Base-by-base conservation (phyloP, 2,113 vertebrate genomes). In the Nerophis ophidion region DNA sequence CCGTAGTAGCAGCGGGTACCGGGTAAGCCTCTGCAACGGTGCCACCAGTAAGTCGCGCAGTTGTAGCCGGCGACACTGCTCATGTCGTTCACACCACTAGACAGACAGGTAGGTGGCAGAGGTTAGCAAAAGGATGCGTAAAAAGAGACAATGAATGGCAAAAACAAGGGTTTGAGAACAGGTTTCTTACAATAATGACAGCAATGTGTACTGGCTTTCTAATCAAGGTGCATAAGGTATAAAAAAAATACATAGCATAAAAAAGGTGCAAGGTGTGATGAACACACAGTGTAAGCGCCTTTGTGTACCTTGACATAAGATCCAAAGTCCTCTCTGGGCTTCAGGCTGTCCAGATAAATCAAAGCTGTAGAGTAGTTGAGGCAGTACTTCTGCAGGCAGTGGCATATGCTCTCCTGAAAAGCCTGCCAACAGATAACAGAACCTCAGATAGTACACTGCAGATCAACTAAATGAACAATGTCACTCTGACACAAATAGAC, bases 331-430 rank as follows among this genome's bases (percentile, higher is more conserved):
- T 95, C 91, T 66, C 92, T 91, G 69, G 88, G 81, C 77, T 89
- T 94, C 84, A 97, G 84, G 62, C 72, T 91, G 86, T 96, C 91
- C 77, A 97, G 88, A 85, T 96, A 96, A 81, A 94, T 86, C 65
- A 93, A 66, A 63, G 93, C 90, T 0, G 93, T 84, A 8, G 93
- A 89, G 77, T 97, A 95, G 80, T 96, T 96, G 67, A 94, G 90
- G 79, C 93, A 96, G 84, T 95, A 96, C 64, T 91, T 93, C 82
- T 97, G 93, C 65, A 95, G 92, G 70, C 89, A 92, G 78, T 91
- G 90, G 74, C 93, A 96, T 53, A 97, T 86, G 66, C 89, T 89
- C 45, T 91, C 92, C 61, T 79, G 82, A 83, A 97, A 96, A 49
- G 79, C 83, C 90, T 92, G 86, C 76, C 84, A 74, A 74, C 68